These are phyloP conservation scores for Bombus waltoni DNA, from an alignment of 1,140 invertebrate genomes.

Conservation along the genomic window DNA sequence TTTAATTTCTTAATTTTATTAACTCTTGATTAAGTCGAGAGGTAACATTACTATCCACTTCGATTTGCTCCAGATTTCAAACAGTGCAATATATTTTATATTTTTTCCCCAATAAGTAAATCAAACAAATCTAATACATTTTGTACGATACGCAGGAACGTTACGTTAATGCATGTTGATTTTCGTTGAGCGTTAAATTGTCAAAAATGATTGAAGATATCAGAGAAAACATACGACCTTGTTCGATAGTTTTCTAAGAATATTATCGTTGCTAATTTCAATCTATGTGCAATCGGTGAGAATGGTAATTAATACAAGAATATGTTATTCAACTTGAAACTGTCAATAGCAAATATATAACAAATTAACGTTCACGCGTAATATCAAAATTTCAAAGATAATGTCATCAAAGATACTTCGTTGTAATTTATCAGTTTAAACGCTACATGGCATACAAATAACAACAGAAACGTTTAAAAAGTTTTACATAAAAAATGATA, in stretches of 20 bases:
- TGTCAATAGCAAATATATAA: background rate
- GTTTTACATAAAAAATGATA: background rate
- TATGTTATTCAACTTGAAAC: background rate
- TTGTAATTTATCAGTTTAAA: background rate
- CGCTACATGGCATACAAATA: background rate
- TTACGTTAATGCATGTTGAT: background rate
- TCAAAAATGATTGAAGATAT: background rate
- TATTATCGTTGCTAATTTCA: constrained; percentile 1
- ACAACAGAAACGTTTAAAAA: background rate
- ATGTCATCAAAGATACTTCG: background rate
- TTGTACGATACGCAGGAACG: background rate
- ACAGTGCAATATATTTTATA: background rate
- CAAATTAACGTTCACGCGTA: background rate
- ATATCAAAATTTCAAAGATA: constrained; percentile 20
- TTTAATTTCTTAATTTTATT: constrained; percentile 2
- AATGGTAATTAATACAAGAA: background rate
- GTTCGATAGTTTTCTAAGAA: background rate
- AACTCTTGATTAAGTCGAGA: constrained; percentile 35
- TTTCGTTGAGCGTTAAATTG: background rate
- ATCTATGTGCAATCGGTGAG: background rate
- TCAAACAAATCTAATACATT: constrained; percentile 19
- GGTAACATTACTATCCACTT: constrained; percentile 24
- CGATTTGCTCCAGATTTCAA: constrained; percentile 59
- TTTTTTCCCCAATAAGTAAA: background rate
- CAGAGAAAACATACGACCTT: background rate